Evolutionary conservation across 2,797 vertebrate genomes (phyloP).

Genomic region (Sebastes hopkinsi): DNA sequence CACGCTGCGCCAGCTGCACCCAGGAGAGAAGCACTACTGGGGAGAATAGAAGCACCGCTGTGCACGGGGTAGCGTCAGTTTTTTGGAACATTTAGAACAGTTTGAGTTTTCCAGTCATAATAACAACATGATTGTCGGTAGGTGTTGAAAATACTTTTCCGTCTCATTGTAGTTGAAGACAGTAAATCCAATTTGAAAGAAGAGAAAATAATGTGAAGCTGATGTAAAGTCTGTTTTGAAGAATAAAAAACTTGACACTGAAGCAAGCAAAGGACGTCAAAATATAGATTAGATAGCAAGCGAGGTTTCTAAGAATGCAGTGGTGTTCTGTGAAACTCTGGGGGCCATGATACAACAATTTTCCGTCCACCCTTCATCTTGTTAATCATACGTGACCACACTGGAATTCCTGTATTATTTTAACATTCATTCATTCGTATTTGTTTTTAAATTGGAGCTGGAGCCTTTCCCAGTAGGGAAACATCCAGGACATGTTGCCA

Average conservation of each 20-base stretch:
- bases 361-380: not conserved
- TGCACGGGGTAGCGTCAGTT: no score
- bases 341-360: not conserved
- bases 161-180: not conserved
- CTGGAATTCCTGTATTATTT: constrained; percentile 12
- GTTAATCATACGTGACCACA: not conserved
- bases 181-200: not conserved
- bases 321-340: not conserved
- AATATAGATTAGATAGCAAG: constrained; percentile 4
- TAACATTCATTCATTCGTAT: not conserved
- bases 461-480: not conserved
- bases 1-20: no score
- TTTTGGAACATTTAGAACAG: no score
- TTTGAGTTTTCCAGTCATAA: not conserved
- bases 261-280: not conserved
- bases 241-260: not conserved
- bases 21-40: no score
- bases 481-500: not conserved
- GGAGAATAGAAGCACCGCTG: no score
- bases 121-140: not conserved
- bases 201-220: not conserved
- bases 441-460: not conserved
- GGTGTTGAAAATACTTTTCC: not conserved
- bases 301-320: not conserved
- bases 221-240: not conserved